Evolutionary conservation across 1,140 invertebrate species (phyloP).

Genomic region (Drosophila gunungcola): DNA sequence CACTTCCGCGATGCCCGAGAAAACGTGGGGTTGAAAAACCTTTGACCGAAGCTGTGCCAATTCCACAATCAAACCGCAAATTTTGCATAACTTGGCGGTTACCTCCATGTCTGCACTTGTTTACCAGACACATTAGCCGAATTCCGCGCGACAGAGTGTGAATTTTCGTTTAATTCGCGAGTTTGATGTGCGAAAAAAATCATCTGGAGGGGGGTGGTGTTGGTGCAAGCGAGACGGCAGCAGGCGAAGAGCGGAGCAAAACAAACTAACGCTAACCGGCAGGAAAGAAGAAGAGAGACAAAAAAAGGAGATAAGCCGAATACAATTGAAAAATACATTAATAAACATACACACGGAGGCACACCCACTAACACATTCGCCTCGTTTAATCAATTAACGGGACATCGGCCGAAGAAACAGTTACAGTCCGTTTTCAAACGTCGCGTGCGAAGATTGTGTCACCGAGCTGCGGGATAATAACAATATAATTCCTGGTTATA

Average conservation of each 20-base stretch:
- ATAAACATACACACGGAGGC: constrained; percentile 11
- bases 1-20: constrained; percentile 23
- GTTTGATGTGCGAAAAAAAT: constrained; percentile 38
- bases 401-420: constrained; percentile 41
- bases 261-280: constrained; percentile 59
- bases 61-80: constrained; percentile 23
- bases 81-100: constrained; percentile 34
- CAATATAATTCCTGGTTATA: not conserved
- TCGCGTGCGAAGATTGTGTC: constrained; percentile 61
- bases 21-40: constrained; percentile 49
- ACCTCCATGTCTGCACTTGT: constrained; percentile 4
- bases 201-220: constrained; percentile 22
- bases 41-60: constrained; percentile 32
- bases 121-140: constrained; percentile 22
- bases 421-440: constrained; percentile 36
- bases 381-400: constrained; percentile 72
- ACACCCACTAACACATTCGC: constrained; percentile 35
- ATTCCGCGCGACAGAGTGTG: constrained; percentile 1
- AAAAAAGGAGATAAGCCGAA: constrained; percentile 54
- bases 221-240: constrained; percentile 58
- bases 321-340: constrained; percentile 46
- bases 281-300: constrained; percentile 37
- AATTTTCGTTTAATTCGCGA: constrained; percentile 12
- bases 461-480: constrained; percentile 17
- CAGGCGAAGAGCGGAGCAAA: constrained; percentile 37